These are phyloP conservation scores for Onychomys arenicola DNA, from an alignment of 2,797 vertebrate species.

Conservation along the genomic window DNA sequence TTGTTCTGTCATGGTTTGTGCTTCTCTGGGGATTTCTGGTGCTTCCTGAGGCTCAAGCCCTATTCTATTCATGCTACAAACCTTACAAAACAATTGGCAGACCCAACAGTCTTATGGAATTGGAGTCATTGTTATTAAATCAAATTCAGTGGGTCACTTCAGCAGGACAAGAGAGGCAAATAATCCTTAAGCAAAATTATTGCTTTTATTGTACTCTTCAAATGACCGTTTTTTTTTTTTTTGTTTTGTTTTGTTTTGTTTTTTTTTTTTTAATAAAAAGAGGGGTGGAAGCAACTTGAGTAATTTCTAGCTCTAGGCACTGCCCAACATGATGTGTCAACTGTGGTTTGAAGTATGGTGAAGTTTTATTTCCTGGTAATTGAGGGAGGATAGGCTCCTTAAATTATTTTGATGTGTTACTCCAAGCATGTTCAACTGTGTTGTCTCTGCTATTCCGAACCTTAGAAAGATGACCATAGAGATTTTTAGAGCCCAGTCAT, in stretches of 20 bases:
- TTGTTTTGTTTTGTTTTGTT: too few species aligned
- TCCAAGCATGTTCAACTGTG: background rate
- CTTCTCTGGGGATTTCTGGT: background rate
- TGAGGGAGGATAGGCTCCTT: background rate
- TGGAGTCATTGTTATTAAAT: background rate
- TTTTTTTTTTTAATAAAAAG: background rate
- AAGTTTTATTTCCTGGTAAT: slow-evolving; percentile 45
- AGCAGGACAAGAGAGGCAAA: slow-evolving; percentile 1
- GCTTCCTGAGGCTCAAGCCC: background rate
- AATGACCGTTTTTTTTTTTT: background rate
- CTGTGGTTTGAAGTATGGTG: background rate
- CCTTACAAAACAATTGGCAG: background rate
- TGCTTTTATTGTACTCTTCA: slow-evolving; percentile 14
- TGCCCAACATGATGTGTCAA: background rate
- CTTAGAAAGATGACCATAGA: background rate
- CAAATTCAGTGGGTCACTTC: background rate
- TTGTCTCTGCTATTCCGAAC: background rate
- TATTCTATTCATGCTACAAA: background rate
- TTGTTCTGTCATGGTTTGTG: background rate
- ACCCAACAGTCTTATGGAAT: background rate
- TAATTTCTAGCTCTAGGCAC: slow-evolving; percentile 9
- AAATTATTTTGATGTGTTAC: slow-evolving; percentile 5
- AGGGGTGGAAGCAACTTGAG: background rate
- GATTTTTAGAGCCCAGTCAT: background rate
- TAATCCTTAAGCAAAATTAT: slow-evolving; percentile 10